Percentiles rank a stretch among this genome's conserved stretches.
Conservation (phyloP, 2,113 vertebrate species). For the Forbesichthys papilliferus region DNA sequence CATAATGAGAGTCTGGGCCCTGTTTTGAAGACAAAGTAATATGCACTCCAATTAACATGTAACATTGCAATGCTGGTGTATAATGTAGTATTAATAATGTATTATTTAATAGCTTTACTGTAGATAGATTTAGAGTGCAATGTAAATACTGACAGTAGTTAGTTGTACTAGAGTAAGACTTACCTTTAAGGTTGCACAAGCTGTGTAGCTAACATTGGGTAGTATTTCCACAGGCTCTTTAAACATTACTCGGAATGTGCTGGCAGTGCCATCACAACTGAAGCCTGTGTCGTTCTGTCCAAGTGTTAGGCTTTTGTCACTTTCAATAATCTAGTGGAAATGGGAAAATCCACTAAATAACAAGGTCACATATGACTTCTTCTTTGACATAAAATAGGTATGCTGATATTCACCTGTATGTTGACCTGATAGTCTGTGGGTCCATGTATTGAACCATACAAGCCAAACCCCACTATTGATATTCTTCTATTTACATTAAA, state of each 20-base stretch:
- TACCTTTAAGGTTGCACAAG: conserved; percentile 91
- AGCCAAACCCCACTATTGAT: conserved; percentile 91
- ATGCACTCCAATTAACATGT: neutral
- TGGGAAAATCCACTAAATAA: conserved; percentile 8
- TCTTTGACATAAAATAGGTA: neutral
- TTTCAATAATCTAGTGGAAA: conserved; percentile 85
- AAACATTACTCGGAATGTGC: conserved; percentile 94
- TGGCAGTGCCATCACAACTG: conserved; percentile 90
- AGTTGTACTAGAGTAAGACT: conserved; percentile 2
- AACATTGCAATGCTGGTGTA: too few relatives aligned
- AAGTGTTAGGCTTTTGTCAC: conserved; percentile 87
- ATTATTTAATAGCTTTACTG: neutral
- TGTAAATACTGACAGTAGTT: neutral
- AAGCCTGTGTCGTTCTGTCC: conserved; percentile 94
- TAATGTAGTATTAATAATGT: too few relatives aligned
- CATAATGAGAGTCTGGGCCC: conserved; percentile 94
- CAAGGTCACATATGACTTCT: neutral
- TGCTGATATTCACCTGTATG: conserved; percentile 83
- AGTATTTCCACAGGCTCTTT: conserved; percentile 92
- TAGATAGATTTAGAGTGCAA: neutral
- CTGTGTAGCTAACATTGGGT: conserved; percentile 90
- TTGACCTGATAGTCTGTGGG: conserved; percentile 96
- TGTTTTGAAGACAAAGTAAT: conserved; percentile 37
- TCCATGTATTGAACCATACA: conserved; percentile 95
- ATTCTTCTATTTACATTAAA: conserved; percentile 94